Percentiles rank a stretch among this genome's conserved stretches.
These are phyloP conservation scores for Drosophila dunni DNA, from an alignment of 1,140 invertebrate species.

Conservation along the genomic window DNA sequence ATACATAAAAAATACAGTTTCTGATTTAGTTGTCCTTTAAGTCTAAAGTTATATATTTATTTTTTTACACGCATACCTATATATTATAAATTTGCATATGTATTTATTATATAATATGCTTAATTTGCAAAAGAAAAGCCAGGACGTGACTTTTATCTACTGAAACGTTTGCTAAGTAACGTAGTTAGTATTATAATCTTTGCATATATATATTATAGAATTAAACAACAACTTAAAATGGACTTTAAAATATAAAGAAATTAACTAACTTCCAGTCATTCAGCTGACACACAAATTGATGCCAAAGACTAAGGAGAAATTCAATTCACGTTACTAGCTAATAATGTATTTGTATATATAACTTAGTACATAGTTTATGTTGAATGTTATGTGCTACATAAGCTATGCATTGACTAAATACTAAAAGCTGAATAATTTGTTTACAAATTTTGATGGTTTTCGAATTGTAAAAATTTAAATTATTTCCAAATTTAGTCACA, in stretches of 20 bases:
- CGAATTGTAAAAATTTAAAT: constrained; percentile 39
- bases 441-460: constrained; percentile 30
- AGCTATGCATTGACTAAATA: constrained; percentile 27
- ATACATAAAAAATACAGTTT: constrained; percentile 1
- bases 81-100: constrained; percentile 53
- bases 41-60: constrained; percentile 71
- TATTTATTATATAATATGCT: constrained; percentile 41
- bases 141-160: constrained; percentile 45
- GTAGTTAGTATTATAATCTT: neutral
- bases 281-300: constrained; percentile 9
- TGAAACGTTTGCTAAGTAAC: constrained; percentile 25
- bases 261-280: constrained; percentile 48
- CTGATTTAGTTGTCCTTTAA: constrained; percentile 55
- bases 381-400: constrained; percentile 15
- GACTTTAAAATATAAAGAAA: constrained; percentile 20
- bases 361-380: too few species aligned
- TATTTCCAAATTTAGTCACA: constrained; percentile 62
- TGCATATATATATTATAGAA: constrained; percentile 30
- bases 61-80: constrained; percentile 73
- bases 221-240: constrained; percentile 54
- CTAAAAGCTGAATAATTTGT: constrained; percentile 22
- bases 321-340: constrained; percentile 53
- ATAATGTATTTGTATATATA: neutral
- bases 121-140: constrained; percentile 55
- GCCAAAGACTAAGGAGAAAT: constrained; percentile 28